Conservation (phyloP, 2,113 vertebrate genomes). For the Stictonetta naevosa region DNA sequence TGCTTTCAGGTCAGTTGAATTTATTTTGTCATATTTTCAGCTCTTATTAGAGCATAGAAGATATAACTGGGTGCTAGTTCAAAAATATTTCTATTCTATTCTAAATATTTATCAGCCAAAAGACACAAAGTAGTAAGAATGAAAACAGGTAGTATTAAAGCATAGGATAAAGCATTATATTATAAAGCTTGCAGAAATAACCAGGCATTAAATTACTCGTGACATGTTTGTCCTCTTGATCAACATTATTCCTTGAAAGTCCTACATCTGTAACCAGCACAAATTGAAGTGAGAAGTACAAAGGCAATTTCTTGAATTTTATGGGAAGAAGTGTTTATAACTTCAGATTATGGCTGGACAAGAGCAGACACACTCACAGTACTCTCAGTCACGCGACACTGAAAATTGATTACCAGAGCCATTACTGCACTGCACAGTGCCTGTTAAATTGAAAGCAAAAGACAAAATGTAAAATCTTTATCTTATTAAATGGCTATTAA, state of each 20-base stretch:
- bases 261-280: neutral
- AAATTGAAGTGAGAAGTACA: neutral
- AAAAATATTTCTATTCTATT: neutral
- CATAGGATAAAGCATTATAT: neutral
- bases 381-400: neutral
- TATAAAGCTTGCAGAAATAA: slow-evolving; percentile 24
- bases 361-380: neutral
- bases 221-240: neutral
- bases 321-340: neutral
- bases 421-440: neutral
- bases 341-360: neutral
- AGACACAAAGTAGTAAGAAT: neutral
- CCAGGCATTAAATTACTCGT: neutral
- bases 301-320: neutral
- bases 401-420: slow-evolving; percentile 7
- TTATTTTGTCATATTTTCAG: slow-evolving; percentile 2
- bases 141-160: slow-evolving; percentile 25
- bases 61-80: neutral
- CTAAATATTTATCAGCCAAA: slow-evolving; percentile 34
- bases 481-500: slow-evolving; percentile 39
- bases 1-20: neutral
- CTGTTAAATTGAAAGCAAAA: slow-evolving; percentile 17
- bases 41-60: neutral
- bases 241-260: neutral
- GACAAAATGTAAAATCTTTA: slow-evolving; percentile 43